A percentile compares a stretch with the other conserved stretches of the same genome.
These are phyloP conservation scores for Micromys minutus DNA, from an alignment of 2,113 vertebrate genomes.

Conservation along the genomic window DNA sequence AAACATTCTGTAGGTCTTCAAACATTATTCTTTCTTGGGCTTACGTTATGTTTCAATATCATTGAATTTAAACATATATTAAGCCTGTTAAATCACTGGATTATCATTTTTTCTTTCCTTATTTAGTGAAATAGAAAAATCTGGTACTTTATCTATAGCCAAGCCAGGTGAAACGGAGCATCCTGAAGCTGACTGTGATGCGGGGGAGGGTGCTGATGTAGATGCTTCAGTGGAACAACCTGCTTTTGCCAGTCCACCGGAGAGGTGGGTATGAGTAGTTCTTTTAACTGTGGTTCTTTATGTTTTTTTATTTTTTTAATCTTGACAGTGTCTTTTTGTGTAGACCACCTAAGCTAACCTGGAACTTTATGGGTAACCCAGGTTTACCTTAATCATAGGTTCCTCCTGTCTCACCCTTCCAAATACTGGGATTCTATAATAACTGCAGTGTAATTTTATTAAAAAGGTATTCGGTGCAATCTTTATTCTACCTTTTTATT, in stretches of 20 bases:
- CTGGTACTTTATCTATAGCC: slow-evolving; percentile 91
- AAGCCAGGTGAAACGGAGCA: slow-evolving; percentile 89
- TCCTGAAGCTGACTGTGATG: slow-evolving; percentile 91
- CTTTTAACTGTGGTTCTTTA: neutral
- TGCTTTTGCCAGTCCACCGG: slow-evolving; percentile 89
- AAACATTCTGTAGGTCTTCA: slow-evolving; percentile 22
- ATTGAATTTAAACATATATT: neutral
- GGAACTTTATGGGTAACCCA: neutral
- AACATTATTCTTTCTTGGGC: slow-evolving; percentile 4
- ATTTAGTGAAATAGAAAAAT: slow-evolving; percentile 93
- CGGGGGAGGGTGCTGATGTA: slow-evolving; percentile 89
- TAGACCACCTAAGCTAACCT: neutral
- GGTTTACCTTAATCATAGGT: neutral
- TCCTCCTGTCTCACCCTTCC: neutral
- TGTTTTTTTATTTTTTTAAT: neutral
- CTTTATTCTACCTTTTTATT: slow-evolving; percentile 11
- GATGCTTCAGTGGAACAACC: slow-evolving; percentile 88
- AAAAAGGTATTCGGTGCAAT: neutral
- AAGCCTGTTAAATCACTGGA: slow-evolving; percentile 17
- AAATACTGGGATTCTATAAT: neutral
- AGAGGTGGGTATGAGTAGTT: slow-evolving; percentile 89
- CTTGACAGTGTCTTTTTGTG: neutral
- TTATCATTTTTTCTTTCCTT: slow-evolving; percentile 88
- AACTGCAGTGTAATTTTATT: neutral
- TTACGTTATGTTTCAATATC: slow-evolving; percentile 51